Evolutionary conservation across 2,797 vertebrate species (phyloP).

Genomic region (Spinus olivaceus): DNA sequence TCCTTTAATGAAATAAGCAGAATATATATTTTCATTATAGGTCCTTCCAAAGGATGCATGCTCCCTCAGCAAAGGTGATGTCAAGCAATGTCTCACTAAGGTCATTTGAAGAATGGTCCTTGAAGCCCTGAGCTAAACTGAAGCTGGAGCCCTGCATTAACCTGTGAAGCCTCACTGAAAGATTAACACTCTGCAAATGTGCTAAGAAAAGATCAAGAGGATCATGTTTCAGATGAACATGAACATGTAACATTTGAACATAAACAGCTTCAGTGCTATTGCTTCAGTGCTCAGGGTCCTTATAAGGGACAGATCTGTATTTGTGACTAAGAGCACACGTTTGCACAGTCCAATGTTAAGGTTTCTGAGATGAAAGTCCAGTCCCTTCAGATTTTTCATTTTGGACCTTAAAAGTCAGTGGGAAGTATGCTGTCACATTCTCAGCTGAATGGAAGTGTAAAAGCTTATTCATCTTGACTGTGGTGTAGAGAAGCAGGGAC

Average conservation of each 20-base stretch:
- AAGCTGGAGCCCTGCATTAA: not conserved
- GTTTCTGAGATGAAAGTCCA: not conserved
- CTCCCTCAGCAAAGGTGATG: not conserved
- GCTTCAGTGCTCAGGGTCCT: not conserved
- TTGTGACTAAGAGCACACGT: not conserved
- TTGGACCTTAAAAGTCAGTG: not conserved
- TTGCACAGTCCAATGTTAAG: not conserved
- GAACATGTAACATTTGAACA: not conserved
- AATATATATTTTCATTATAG: not conserved
- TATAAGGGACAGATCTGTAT: not conserved
- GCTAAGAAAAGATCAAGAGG: not conserved
- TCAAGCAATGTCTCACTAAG: not conserved
- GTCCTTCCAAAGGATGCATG: not conserved
- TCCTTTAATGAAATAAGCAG: not conserved
- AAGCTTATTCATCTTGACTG: constrained; percentile 1
- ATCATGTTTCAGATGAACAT: not conserved
- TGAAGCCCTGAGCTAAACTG: not conserved
- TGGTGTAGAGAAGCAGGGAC: not conserved
- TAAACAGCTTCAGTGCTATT: not conserved
- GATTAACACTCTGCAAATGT: not conserved
- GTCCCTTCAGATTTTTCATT: not conserved
- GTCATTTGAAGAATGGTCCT: not conserved
- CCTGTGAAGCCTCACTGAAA: not conserved
- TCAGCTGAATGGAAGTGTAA: not conserved
- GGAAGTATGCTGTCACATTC: not conserved